A percentile compares a stretch with the other conserved stretches of the same genome.
phyloP scores from a whole-genome alignment of 1,140 invertebrate species.

The Drosophila carrolli region DNA sequence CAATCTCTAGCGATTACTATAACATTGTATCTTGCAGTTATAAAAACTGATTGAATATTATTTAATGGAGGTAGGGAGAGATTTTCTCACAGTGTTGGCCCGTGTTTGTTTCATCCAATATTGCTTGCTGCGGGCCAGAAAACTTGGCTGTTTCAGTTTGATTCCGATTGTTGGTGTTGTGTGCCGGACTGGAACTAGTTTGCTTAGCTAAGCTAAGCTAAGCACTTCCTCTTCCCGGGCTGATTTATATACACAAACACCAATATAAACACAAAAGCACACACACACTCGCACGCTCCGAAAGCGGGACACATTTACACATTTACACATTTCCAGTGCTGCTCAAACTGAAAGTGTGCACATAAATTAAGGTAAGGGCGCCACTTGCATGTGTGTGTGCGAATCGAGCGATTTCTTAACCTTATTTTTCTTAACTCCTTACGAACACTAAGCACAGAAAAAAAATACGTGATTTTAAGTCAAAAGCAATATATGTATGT shows the following conservation, averaged over 20 bases:
- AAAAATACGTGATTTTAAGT: not conserved
- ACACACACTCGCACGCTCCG: conserved; percentile 2
- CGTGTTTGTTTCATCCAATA: conserved; percentile 25
- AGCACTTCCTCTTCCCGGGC: conserved; percentile 70
- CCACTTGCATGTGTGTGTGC: conserved; percentile 18
- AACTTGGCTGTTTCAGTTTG: conserved; percentile 29
- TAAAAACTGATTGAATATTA: too few species aligned
- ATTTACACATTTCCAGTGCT: conserved; percentile 44
- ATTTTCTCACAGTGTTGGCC: not conserved
- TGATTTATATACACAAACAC: conserved; percentile 67
- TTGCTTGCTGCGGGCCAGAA: conserved; percentile 29
- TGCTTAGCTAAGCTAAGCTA: conserved; percentile 75
- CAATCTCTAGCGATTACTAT: too few species aligned
- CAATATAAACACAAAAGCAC: conserved; percentile 11
- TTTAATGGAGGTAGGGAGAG: too few species aligned
- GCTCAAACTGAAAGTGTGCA: conserved; percentile 70
- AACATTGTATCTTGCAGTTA: too few species aligned
- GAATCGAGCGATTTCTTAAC: conserved; percentile 65
- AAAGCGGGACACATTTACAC: conserved; percentile 8
- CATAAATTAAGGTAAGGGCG: conserved; percentile 70
- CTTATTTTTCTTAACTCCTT: conserved; percentile 50
- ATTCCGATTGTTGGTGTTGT: conserved; percentile 24
- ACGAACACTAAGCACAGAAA: not conserved
- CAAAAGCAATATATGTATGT: too few species aligned
- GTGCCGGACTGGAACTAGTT: conserved; percentile 44